Evolutionary conservation across 2,888 invertebrate species (phyloP).

Genomic region (Agrochola circellaris): DNA sequence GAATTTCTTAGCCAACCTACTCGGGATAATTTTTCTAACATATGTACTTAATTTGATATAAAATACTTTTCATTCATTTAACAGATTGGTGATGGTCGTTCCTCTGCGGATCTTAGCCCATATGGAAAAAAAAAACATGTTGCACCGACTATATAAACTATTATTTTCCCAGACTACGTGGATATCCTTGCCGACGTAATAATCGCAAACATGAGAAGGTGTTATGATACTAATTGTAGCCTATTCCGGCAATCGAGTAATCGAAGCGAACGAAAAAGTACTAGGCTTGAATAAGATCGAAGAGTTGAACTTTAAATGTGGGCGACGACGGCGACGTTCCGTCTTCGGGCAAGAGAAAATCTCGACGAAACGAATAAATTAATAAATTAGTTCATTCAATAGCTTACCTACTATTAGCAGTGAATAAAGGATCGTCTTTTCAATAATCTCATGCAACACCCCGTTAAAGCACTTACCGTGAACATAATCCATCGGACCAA

Average conservation of each 20-base stretch:
- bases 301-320: background rate
- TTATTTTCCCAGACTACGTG: background rate
- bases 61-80: too few species aligned
- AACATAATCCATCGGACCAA: slow-evolving; percentile 55
- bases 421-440: background rate
- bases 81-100: too few species aligned
- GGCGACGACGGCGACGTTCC: too few species aligned
- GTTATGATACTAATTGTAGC: background rate
- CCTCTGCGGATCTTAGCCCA: too few species aligned
- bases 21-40: too few species aligned
- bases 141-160: background rate
- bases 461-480: slow-evolving; percentile 47
- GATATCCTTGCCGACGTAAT: background rate
- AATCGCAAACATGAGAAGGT: background rate
- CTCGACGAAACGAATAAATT: background rate
- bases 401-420: background rate
- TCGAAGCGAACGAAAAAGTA: slow-evolving; percentile 14
- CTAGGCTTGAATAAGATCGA: slow-evolving; percentile 30
- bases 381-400: background rate
- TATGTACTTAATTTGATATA: too few species aligned
- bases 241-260: slow-evolving; percentile 15
- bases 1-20: too few species aligned
- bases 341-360: background rate
- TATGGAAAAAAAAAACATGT: too few species aligned
- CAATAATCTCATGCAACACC: slow-evolving; percentile 34